Base-by-base conservation (phyloP, 2,113 vertebrate genomes). In the Ameiurus melas region DNA sequence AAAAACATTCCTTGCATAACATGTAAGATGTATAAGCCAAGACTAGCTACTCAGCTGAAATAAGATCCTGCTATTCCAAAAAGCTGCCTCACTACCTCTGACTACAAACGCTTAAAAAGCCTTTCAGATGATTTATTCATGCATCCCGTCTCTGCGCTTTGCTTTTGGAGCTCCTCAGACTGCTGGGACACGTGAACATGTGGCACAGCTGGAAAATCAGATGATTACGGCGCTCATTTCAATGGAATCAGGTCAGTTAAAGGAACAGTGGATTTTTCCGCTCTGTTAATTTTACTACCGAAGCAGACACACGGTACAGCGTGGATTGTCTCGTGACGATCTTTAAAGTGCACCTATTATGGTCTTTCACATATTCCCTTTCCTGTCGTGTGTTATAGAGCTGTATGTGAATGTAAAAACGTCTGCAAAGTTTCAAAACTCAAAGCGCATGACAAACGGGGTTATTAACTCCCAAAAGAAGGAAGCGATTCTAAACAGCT, bases 221-320 rank as follows among this genome's bases (percentile, higher is more conserved):
- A 85, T 83, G 86, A 89, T 88, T 86, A 86, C 62, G 64, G 60
- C 47, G 20, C 86, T 89, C 60, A 88, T 90, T 89, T 86, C 62
- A 30, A 88, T 91, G 89, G 75, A 90, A 88, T 91, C 66, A 27
- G 89, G 85, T 85, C 85, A 89, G 66, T 64, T 71, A 84, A 89
- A 85, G 83, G 73, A 84, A 75, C 43, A 22, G 13, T 20, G 64
- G 20, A 80, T 22, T 19, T 36, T 79, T 30, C 64, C 13, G 13
- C 66, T 22, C n/a, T 10, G 39, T 66, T 27, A 30, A 25, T 71
- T 66, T 73, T 55, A 25, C 36, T 71, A 25, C 25, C 4, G 5
- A 70, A 79, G 39, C 58, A 78, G 58, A 79, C 27, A 30, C 7
- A 47, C 43, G 6, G 47, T 27, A 13, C 33, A 51, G 71, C 36